Conservation (phyloP, 1,140 invertebrate species). For the Drosophila arawakana region DNA sequence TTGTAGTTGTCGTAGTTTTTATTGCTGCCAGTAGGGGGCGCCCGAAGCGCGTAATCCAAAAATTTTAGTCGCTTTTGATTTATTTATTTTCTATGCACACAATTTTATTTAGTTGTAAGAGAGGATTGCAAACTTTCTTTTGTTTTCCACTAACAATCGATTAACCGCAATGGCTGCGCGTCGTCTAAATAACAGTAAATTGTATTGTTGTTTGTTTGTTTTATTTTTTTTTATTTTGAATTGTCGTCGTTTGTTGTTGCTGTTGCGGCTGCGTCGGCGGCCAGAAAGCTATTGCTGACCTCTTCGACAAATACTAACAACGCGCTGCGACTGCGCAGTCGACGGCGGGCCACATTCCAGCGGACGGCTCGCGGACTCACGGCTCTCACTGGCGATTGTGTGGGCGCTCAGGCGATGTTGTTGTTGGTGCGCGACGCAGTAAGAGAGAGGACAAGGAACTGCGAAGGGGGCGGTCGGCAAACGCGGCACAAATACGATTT, state of each 20-base stretch:
- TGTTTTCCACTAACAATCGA: conserved; percentile 57
- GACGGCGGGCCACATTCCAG: conserved; percentile 67
- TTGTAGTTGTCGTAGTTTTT: conserved; percentile 19
- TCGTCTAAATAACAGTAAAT: conserved; percentile 65
- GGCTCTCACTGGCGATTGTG: conserved; percentile 44
- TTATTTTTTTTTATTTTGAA: conserved; percentile 47
- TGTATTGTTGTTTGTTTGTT: conserved; percentile 61
- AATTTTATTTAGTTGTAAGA: conserved; percentile 13
- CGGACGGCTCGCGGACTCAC: conserved; percentile 39
- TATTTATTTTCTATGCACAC: conserved; percentile 25
- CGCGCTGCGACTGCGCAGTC: conserved; percentile 74
- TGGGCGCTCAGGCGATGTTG: conserved; percentile 37
- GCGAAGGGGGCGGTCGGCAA: conserved; percentile 2
- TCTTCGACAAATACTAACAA: conserved; percentile 65
- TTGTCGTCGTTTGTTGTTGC: conserved; percentile 42
- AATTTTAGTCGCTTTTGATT: conserved; percentile 36
- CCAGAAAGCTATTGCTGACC: conserved; percentile 59
- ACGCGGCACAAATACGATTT: conserved; percentile 69
- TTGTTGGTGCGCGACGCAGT: conserved; percentile 30
- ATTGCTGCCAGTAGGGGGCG: conserved; percentile 16
- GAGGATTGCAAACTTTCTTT: conserved; percentile 26
- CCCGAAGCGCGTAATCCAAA: conserved; percentile 70
- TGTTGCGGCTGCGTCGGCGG: conserved; percentile 27
- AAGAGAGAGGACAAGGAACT: conserved; percentile 39
- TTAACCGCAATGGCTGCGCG: conserved; percentile 48